Base-by-base conservation (phyloP, 2,888 invertebrate species). In the Nineta flava region DNA sequence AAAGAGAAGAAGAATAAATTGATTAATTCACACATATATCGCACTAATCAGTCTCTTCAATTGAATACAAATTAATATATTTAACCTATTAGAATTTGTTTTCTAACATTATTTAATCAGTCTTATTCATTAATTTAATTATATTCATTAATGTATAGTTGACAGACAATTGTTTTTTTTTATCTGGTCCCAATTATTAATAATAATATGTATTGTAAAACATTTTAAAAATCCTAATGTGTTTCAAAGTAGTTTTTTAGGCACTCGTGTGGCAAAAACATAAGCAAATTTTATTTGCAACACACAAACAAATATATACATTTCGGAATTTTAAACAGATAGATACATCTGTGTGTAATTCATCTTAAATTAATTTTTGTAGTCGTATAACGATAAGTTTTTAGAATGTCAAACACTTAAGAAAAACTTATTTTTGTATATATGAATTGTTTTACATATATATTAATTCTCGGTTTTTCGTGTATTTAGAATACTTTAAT, bases 41-140 rank as follows among this genome's bases (percentile, higher is more conserved):
- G 49, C 49, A 26, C 49, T 49, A 49, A 45, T 49, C 49, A 49
- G 49, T 49, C 49, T 49, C 49, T 38, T 49, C 38, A 38, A 13
- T 21, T 44, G 15, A 42, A 42, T 42, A 42, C 42, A 42, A 19
- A 17, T 42, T 42, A 42, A 32, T 15, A 26, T 48, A n/a, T n/a
- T n/a, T n/a, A 32, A 43, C 26, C 16, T 26, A 26, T 26, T 7
- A 7, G 26, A 26, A 26, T 31, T 31, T 43, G 32, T 31, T 19
- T 21, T 46, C 19, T 16, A 32, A 31, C 26, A 32, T 16, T 19
- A 44, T 19, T 35, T 43, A 49, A 32, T 49, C 49, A 49, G 49
- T 49, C 49, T 49, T 49, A 49, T 44, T 26, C 10, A 19, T 45
- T 26, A 26, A 26, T 26, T 26, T 26, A 26, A 16, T 41, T 17